Evolutionary conservation across 2,113 vertebrate genomes (phyloP).

Genomic region (Panthera uncia): DNA sequence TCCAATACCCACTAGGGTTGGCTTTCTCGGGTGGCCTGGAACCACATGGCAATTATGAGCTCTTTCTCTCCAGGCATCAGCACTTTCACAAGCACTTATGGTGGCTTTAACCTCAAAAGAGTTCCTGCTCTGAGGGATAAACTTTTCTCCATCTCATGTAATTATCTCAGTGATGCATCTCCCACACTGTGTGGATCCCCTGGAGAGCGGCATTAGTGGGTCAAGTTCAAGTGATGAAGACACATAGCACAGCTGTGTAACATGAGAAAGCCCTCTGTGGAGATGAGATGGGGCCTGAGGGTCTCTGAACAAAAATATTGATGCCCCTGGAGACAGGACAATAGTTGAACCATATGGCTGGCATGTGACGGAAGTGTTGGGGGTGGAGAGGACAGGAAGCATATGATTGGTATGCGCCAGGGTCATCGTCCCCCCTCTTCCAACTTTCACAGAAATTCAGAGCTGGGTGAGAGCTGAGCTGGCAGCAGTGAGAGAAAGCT

Average conservation of each 20-base stretch:
- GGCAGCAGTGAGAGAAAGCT: background rate
- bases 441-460: background rate
- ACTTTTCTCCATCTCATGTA: background rate
- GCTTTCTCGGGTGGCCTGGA: background rate
- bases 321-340: background rate
- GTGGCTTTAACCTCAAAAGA: background rate
- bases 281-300: background rate
- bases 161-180: background rate
- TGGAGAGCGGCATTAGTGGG: background rate
- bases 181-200: background rate
- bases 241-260: background rate
- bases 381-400: fast-evolving
- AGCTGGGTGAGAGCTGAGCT: background rate
- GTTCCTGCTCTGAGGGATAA: background rate
- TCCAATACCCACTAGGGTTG: background rate
- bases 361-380: background rate
- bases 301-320: background rate
- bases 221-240: slow-evolving; percentile 49
- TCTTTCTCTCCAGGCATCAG: slow-evolving; percentile 1
- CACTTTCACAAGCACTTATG: slow-evolving; percentile 26
- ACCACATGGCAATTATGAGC: background rate
- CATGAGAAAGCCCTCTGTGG: background rate
- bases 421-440: background rate
- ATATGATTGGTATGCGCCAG: fast-evolving
- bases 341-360: background rate